Percentiles rank a stretch among this genome's conserved stretches.
These are phyloP conservation scores for Gopherus evgoodei DNA, from an alignment of 2,113 vertebrate species.

Conservation along the genomic window DNA sequence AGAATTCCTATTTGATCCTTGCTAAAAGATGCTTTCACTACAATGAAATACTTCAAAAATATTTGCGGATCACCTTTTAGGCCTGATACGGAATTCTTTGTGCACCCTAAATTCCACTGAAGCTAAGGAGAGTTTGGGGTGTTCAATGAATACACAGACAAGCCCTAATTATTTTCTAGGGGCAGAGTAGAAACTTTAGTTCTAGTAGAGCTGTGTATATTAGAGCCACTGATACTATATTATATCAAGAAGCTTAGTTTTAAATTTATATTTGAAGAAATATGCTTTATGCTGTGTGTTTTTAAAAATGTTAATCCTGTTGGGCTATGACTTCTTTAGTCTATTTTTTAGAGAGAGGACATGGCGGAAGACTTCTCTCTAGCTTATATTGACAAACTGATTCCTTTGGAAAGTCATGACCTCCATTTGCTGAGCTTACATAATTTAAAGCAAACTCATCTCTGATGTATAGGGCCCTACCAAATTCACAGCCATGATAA, in stretches of 20 bases:
- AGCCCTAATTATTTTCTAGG: background rate
- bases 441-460: background rate
- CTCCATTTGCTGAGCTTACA: background rate
- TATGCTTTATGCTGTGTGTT: background rate
- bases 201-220: background rate
- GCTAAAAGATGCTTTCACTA: background rate
- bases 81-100: background rate
- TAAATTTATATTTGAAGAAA: background rate
- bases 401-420: conserved; percentile 4
- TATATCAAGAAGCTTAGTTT: background rate
- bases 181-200: background rate
- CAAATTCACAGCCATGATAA: too few species aligned
- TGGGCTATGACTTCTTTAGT: background rate
- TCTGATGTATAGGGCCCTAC: background rate
- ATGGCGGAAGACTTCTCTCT: background rate
- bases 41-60: background rate
- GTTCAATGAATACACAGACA: background rate
- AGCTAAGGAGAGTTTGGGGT: background rate
- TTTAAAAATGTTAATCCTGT: background rate
- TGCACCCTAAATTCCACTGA: background rate
- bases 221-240: background rate
- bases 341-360: background rate
- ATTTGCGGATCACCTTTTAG: background rate
- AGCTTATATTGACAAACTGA: background rate
- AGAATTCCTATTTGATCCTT: background rate